Percentiles rank a stretch among this genome's conserved stretches.
These are phyloP conservation scores for Diachrysia chrysitis DNA, from an alignment of 2,888 invertebrate species.

Conservation along the genomic window DNA sequence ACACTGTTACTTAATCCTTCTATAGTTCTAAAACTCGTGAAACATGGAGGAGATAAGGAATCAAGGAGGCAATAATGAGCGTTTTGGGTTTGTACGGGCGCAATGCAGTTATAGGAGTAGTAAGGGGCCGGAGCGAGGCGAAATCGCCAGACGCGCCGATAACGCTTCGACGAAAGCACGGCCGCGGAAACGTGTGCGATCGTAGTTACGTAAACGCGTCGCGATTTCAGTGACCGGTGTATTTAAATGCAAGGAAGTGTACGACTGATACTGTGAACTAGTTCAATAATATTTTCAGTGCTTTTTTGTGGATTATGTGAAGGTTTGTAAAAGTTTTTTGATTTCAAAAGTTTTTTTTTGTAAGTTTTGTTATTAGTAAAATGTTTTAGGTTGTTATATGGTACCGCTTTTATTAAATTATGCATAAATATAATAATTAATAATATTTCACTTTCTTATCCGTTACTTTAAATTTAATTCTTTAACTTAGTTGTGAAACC, in stretches of 20 bases:
- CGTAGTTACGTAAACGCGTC: conserved; percentile 71
- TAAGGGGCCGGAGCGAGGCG: conserved; percentile 68
- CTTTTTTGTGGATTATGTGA: conserved; percentile 65
- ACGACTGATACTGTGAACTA: conserved; percentile 55
- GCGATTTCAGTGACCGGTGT: conserved; percentile 49
- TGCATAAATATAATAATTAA: background rate
- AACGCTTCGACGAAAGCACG: conserved; percentile 82
- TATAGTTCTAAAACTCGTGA: conserved; percentile 7
- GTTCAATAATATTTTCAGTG: conserved; percentile 59
- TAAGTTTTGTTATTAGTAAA: conserved; percentile 21
- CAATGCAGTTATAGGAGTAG: conserved; percentile 83
- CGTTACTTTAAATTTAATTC: no score
- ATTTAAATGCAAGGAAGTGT: conserved; percentile 50
- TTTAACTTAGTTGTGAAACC: no score
- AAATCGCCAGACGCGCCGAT: conserved; percentile 80
- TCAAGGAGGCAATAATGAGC: conserved; percentile 51
- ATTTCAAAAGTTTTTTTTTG: conserved; percentile 23
- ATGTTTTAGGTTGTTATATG: conserved; percentile 47
- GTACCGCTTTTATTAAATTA: conserved; percentile 24
- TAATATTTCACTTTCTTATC: no score
- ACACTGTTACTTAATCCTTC: conserved; percentile 14
- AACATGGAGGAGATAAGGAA: conserved; percentile 30
- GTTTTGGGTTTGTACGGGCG: conserved; percentile 69
- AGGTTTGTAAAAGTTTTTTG: conserved; percentile 66
- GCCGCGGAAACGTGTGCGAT: conserved; percentile 58